These are phyloP conservation scores for Tetrax tetrax DNA, from an alignment of 2,113 vertebrate genomes.

Conservation along the genomic window DNA sequence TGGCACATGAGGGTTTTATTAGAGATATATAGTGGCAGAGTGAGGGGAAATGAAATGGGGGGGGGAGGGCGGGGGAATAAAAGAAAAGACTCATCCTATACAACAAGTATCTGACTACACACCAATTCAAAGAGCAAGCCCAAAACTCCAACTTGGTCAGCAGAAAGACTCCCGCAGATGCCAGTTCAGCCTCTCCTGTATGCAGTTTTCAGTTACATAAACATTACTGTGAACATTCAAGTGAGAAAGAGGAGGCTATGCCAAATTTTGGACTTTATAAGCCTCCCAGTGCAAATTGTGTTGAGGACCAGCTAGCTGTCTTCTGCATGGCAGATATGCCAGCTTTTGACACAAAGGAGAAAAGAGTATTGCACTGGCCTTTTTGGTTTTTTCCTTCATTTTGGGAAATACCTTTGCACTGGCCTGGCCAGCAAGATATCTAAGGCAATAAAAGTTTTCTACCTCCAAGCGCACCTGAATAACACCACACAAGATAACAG, in stretches of 20 bases:
- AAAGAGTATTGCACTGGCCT: background rate
- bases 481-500: background rate
- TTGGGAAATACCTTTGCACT: background rate
- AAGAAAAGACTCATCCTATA: background rate
- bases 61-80: too few relatives aligned
- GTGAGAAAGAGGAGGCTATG: background rate
- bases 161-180: background rate
- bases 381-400: background rate
- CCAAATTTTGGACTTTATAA: background rate
- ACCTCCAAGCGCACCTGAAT: background rate
- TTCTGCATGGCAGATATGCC: background rate
- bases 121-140: background rate
- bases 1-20: background rate
- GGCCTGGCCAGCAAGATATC: background rate
- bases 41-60: background rate
- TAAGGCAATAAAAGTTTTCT: slow-evolving; percentile 3
- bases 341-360: background rate
- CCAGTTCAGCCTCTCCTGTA: background rate
- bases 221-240: background rate
- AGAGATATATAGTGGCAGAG: background rate
- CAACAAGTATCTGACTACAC: background rate
- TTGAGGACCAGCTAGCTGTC: background rate
- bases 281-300: background rate
- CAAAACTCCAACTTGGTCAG: background rate
- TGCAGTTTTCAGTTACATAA: background rate